phyloP scores from a whole-genome alignment of 2,888 invertebrate genomes.

The Drosophila siamana region DNA sequence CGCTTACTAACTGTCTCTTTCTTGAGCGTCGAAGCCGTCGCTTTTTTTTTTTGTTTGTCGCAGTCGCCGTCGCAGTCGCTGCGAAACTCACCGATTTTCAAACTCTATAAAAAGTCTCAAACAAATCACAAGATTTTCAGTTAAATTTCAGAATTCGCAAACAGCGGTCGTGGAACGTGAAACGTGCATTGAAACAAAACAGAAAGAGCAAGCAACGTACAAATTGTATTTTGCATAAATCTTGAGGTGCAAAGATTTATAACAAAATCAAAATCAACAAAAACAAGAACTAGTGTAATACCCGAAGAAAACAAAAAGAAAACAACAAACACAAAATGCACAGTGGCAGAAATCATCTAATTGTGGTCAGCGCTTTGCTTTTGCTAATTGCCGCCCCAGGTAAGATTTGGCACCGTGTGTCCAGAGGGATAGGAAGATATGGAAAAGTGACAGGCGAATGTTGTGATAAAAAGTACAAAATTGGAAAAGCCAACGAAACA shows the following conservation, averaged over 20 bases:
- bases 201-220: not conserved
- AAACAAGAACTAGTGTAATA: not conserved
- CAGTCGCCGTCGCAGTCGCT: slow-evolving; percentile 47
- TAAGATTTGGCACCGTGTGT: slow-evolving; percentile 47
- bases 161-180: slow-evolving; percentile 65
- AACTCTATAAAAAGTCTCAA: slow-evolving; percentile 82
- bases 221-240: slow-evolving; percentile 27
- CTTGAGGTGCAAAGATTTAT: slow-evolving; percentile 26
- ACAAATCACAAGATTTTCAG: slow-evolving; percentile 83
- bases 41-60: too few species aligned
- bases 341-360: slow-evolving; percentile 27
- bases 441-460: slow-evolving; percentile 38
- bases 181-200: not conserved
- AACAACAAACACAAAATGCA: slow-evolving; percentile 42
- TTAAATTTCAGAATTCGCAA: slow-evolving; percentile 81
- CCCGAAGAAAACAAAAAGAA: slow-evolving; percentile 3
- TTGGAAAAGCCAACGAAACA: not conserved
- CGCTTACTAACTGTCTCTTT: slow-evolving; percentile 40
- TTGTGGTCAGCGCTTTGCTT: slow-evolving; percentile 49
- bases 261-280: slow-evolving; percentile 7
- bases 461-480: slow-evolving; percentile 52
- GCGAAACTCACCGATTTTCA: slow-evolving; percentile 49
- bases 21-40: slow-evolving; percentile 43
- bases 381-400: slow-evolving; percentile 65
- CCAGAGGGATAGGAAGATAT: not conserved